Evolutionary conservation across 2,797 vertebrate species (phyloP), one percentile per base, ranked within the genome.

Genomic region (Rhynchotus rufescens): DNA sequence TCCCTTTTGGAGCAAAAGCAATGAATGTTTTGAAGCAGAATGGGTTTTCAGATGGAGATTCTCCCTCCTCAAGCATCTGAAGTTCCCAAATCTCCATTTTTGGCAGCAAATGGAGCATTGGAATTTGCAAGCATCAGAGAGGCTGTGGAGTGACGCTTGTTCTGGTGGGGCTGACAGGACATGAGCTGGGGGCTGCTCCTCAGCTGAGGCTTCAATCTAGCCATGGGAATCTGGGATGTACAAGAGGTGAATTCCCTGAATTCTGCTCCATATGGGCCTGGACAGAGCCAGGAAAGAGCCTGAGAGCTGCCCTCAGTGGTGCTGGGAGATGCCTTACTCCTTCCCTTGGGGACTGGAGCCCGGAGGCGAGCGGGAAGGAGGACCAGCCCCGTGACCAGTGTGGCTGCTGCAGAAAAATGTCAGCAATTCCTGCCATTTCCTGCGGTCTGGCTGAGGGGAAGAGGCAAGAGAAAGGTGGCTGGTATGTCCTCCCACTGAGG

Each of bases 251-350:
- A 54, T 57, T 8, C n/a, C 10, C 38, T 20, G 20, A 65, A 38
- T 2, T 2, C 40, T 65, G 19, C 30, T 54, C 56, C 17, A 14
- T 23, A 2, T 44, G 68, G 45, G 40, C 52, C 9, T 11, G 28
- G 28, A 17, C 28, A 19, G 28, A n/a, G 28, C 52, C 52, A 17
- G 16, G 15, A 52, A 80, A 44, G 12, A 80, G 19, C 19, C 25
- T 0, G 0, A 62, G 61, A 16, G 14, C 64, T 4, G 3, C 32
- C 15, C 4, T 0, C 1, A 5, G 60, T 45, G 28, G 22, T 38
- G 64, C 30, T 45, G 42, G 44, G 61, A 12, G 78, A 67, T 86
- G 23, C 10, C 14, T 88, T 1, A 0, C 10, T 6, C 1, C 4
- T 62, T 21, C 25, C 85, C 79, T 8, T 12, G 17, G 20, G 36